Evolutionary conservation across 2,888 invertebrate species (phyloP).

Genomic region (Dorcus hopei): DNA sequence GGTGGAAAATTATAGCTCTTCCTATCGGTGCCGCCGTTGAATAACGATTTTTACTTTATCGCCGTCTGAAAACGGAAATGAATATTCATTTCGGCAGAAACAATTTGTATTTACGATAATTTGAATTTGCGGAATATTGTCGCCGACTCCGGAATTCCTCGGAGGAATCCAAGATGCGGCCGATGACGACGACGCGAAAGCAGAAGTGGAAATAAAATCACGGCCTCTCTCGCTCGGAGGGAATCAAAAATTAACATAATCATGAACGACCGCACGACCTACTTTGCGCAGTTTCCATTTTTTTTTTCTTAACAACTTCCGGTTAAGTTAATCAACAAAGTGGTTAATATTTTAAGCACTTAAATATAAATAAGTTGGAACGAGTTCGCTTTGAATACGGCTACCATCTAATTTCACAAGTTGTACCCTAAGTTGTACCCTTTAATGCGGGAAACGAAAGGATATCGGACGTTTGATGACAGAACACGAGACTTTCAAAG

Average conservation of each 20-base stretch:
- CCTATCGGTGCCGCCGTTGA: conserved; percentile 35
- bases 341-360: no score
- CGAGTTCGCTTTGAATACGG: no score
- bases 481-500: no score
- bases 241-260: neutral
- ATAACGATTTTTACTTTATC: conserved; percentile 40
- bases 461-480: no score
- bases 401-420: no score
- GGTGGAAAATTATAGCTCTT: conserved; percentile 36
- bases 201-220: neutral
- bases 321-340: no score
- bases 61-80: conserved; percentile 31
- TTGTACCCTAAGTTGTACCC: no score
- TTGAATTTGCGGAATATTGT: conserved; percentile 19
- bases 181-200: neutral
- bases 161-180: neutral
- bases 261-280: no score
- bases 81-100: conserved; percentile 33
- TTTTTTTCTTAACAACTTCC: no score
- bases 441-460: no score
- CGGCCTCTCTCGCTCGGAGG: neutral
- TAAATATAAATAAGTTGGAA: no score
- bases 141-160: neutral
- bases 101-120: conserved; percentile 31
- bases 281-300: no score